A percentile compares a stretch with the other conserved stretches of the same genome.
Conservation (phyloP, 2,888 invertebrate species). For the Temnothorax unifasciatus region DNA sequence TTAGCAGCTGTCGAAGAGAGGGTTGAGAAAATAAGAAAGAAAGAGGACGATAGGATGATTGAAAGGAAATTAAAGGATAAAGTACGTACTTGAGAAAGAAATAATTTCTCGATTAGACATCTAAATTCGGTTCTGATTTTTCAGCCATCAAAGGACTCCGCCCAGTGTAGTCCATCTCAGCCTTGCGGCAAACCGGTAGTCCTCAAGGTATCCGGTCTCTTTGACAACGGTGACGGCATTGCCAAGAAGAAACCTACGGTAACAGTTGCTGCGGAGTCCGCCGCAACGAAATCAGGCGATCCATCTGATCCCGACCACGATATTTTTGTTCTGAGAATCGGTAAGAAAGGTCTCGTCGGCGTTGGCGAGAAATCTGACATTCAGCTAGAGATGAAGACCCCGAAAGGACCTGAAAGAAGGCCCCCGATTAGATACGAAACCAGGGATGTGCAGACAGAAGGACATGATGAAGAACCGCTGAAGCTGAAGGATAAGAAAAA, state of each 20-base stretch:
- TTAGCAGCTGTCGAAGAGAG: background rate
- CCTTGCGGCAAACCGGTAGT: conserved; percentile 81
- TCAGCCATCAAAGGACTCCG: conserved; percentile 28
- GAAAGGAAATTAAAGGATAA: background rate
- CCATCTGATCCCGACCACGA: conserved; percentile 90
- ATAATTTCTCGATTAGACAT: background rate
- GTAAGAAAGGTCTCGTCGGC: conserved; percentile 90
- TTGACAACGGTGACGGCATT: conserved; percentile 69
- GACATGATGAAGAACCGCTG: conserved; percentile 70
- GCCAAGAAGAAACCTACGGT: conserved; percentile 75
- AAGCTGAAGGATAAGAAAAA: conserved; percentile 53
- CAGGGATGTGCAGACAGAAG: conserved; percentile 90
- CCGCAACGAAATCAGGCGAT: conserved; percentile 59
- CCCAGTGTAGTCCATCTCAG: conserved; percentile 49
- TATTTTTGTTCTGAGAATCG: conserved; percentile 91
- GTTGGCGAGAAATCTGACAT: conserved; percentile 90
- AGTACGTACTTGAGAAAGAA: conserved; percentile 4
- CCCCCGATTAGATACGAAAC: conserved; percentile 89
- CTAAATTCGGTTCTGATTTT: conserved; percentile 32
- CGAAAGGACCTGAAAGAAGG: conserved; percentile 89
- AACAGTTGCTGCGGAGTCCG: conserved; percentile 77
- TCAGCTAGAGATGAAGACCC: conserved; percentile 92
- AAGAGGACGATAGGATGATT: background rate
- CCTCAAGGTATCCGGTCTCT: conserved; percentile 83
- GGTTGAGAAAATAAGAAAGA: background rate